Base-by-base conservation (phyloP, 2,797 vertebrate genomes). In the Orestias chungarensis region DNA sequence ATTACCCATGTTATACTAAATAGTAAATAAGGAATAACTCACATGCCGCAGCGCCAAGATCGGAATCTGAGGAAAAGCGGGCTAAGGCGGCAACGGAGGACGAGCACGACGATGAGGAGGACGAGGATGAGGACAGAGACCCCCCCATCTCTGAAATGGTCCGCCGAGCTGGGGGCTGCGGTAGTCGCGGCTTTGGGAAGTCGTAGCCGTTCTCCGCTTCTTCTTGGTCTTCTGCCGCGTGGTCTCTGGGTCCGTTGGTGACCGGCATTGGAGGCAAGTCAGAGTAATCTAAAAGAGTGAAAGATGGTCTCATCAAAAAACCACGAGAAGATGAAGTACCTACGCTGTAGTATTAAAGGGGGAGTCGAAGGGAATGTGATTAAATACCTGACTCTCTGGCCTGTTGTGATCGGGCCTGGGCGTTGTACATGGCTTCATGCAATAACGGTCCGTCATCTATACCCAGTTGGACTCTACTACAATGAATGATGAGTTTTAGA, bases 381-480 rank as follows among this genome's bases (percentile, higher is more conserved):
- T 25, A 20, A 71, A 38, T 93, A 98, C 97, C 97, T 79, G 94
- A 95, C 83, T 91, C 92, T 92, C 93, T 0, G 87, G 92, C 89
- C 87, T 93, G 93, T 17, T 90, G 88, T 20, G 85, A 72, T 57
- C 86, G 25, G 89, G 95, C 90, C 88, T 96, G 97, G 68, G 97
- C 95, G 88, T 97, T 95, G 92, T 96, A 98, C 98, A 98, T 99
- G 23, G 96, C 96, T 91, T 99, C 97, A 64, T 98, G 97, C 43
- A 90, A 96, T 67, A 89, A 92, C 23, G 91, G 96, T 64, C 91
- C 93, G 7, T 98, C 95, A 73, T 96, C 95, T 66, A 94, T 93
- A 70, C 69, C 76, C 61, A 89, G 55, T 5, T 88, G 4, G n/a
- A 84, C 44, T 74, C 95, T 95, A 69, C n/a, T 50, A 76, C 20